Evolutionary conservation across 2,888 invertebrate species (phyloP).

Genomic region (Tenthredo amoena): DNA sequence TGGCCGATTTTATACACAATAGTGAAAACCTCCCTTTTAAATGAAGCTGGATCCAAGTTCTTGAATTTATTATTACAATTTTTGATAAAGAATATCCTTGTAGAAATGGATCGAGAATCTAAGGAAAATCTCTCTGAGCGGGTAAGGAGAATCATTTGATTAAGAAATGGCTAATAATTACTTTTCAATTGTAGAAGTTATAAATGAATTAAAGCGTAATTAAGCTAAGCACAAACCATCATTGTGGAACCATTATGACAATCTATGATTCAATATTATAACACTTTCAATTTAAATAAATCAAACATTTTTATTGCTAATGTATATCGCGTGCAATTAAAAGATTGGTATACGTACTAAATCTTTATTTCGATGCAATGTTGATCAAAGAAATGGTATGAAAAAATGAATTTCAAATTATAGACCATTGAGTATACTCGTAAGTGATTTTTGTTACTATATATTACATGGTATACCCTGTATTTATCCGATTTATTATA

Average conservation of each 20-base stretch:
- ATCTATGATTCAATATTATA: slow-evolving; percentile 40
- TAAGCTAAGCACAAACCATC: slow-evolving; percentile 10
- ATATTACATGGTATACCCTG: not conserved
- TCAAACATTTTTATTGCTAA: slow-evolving; percentile 4
- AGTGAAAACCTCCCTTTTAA: not conserved
- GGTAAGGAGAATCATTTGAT: not conserved
- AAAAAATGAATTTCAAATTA: slow-evolving; percentile 16
- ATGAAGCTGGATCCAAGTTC: not conserved
- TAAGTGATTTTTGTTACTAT: not conserved
- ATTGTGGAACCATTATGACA: slow-evolving; percentile 32
- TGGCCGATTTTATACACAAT: not conserved
- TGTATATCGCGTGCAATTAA: slow-evolving; percentile 1
- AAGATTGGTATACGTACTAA: not conserved
- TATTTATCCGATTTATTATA: not conserved
- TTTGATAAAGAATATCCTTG: not conserved
- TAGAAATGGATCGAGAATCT: not conserved
- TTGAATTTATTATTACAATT: not conserved
- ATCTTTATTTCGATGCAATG: not conserved
- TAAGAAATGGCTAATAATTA: not conserved
- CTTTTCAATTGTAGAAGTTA: not conserved
- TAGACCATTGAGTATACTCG: slow-evolving; percentile 3
- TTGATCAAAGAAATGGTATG: slow-evolving; percentile 13
- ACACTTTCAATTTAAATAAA: not conserved
- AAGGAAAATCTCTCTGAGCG: not conserved
- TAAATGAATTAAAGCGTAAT: not conserved